Evolutionary conservation across 2,888 invertebrate species (phyloP).

Genomic region (Lasioglossum figueresi): DNA sequence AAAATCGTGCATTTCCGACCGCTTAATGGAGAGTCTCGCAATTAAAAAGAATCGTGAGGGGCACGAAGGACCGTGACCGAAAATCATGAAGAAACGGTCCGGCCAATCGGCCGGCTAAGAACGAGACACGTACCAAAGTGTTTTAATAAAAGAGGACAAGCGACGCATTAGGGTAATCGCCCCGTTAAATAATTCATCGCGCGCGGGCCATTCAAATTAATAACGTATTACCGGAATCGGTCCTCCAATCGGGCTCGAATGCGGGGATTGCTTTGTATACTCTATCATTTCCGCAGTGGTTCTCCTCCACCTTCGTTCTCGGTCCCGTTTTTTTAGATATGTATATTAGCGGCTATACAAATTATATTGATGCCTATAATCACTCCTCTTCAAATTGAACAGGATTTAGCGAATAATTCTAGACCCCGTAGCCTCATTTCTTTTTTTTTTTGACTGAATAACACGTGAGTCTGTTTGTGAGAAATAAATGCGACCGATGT

Average conservation of each 20-base stretch:
- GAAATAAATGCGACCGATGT: no score
- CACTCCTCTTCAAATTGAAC: not conserved
- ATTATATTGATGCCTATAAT: slow-evolving; percentile 20
- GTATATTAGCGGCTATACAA: slow-evolving; percentile 1
- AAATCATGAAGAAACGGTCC: slow-evolving; percentile 47
- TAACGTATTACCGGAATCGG: slow-evolving; percentile 71
- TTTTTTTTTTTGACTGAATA: not conserved
- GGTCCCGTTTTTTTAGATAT: no score
- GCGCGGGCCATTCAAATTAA: slow-evolving; percentile 73
- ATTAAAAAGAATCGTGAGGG: slow-evolving; percentile 54
- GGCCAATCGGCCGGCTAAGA: slow-evolving; percentile 19
- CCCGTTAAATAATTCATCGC: slow-evolving; percentile 75
- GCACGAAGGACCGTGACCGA: slow-evolving; percentile 16
- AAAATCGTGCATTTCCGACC: slow-evolving; percentile 37
- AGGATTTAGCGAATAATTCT: slow-evolving; percentile 16
- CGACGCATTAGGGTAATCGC: slow-evolving; percentile 71
- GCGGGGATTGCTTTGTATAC: slow-evolving; percentile 67
- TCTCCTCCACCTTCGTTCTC: slow-evolving; percentile 44
- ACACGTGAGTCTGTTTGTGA: not conserved
- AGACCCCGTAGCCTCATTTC: not conserved
- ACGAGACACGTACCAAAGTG: slow-evolving; percentile 13
- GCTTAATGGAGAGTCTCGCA: slow-evolving; percentile 40
- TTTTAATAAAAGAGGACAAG: slow-evolving; percentile 49
- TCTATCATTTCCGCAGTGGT: slow-evolving; percentile 71
- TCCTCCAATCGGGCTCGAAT: slow-evolving; percentile 62